phyloP scores from a whole-genome alignment of 2,797 vertebrate genomes.

The Enteromius thamalakanensis region DNA sequence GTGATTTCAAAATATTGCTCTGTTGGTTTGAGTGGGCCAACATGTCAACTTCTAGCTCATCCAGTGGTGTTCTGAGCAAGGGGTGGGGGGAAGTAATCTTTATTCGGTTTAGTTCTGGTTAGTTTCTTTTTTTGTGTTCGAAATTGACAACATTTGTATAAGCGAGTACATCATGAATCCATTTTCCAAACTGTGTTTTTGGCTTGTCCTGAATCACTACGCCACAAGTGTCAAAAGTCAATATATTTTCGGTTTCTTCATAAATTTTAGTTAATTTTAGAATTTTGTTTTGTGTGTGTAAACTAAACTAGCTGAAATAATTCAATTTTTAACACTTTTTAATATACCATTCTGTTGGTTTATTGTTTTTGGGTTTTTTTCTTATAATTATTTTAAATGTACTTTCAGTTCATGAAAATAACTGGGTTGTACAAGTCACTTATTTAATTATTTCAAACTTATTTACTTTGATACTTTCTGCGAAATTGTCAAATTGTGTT shows the following conservation, averaged over 20 bases:
- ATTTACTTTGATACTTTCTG: neutral
- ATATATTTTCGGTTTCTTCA: neutral
- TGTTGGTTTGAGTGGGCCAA: neutral
- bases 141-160: too few species aligned
- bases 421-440: neutral
- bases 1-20: constrained; percentile 7
- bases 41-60: constrained; percentile 1
- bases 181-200: too few species aligned
- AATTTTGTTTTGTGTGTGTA: neutral
- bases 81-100: neutral
- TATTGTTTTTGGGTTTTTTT: too few species aligned
- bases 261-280: neutral
- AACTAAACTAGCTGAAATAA: neutral
- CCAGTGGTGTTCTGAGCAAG: neutral
- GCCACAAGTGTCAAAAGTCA: neutral
- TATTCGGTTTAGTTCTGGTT: neutral
- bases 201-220: too few species aligned
- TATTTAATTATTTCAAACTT: too few species aligned
- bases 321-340: too few species aligned
- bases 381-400: neutral
- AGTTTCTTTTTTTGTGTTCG: too few species aligned
- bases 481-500: neutral
- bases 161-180: too few species aligned
- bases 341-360: neutral
- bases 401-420: neutral